phyloP scores from a whole-genome alignment of 2,113 vertebrate genomes.

The Brienomyrus brachyistius region DNA sequence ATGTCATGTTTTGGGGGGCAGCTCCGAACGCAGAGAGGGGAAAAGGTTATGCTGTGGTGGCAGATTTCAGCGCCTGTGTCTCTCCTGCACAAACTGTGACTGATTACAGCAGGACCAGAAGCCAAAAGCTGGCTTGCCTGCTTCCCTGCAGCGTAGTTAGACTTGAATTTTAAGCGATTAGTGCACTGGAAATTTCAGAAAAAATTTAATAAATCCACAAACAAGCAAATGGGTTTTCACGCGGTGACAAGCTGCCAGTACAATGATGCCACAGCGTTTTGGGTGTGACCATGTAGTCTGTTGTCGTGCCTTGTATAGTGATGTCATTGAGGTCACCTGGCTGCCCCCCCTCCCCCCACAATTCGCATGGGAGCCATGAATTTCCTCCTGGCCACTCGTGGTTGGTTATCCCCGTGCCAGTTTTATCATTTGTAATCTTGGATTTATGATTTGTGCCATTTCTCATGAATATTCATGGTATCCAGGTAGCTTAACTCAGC shows the following conservation, averaged over 20 bases:
- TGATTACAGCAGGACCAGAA: not conserved
- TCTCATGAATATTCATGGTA: not conserved
- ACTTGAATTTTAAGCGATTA: not conserved
- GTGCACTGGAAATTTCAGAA: not conserved
- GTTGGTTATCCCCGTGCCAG: not conserved
- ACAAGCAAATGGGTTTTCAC: not conserved
- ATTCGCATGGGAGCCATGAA: not conserved
- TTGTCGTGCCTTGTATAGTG: not conserved
- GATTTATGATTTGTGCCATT: not conserved
- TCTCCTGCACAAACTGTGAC: not conserved
- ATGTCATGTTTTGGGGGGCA: not conserved
- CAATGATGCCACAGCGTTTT: not conserved
- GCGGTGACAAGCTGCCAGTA: not conserved
- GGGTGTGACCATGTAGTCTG: not conserved
- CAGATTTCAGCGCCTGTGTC: not conserved
- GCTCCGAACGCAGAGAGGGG: not conserved
- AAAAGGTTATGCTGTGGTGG: not conserved
- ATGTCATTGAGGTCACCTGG: not conserved
- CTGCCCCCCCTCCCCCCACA: not conserved
- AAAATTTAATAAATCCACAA: not conserved
- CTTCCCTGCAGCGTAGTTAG: not conserved
- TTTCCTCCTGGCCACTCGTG: not conserved
- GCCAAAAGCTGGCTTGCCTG: not conserved
- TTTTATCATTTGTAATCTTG: not conserved
- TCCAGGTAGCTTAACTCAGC: conserved; percentile 11